Base-by-base conservation (phyloP, 2,113 vertebrate genomes). In the Protobothrops mucrosquamatus region DNA sequence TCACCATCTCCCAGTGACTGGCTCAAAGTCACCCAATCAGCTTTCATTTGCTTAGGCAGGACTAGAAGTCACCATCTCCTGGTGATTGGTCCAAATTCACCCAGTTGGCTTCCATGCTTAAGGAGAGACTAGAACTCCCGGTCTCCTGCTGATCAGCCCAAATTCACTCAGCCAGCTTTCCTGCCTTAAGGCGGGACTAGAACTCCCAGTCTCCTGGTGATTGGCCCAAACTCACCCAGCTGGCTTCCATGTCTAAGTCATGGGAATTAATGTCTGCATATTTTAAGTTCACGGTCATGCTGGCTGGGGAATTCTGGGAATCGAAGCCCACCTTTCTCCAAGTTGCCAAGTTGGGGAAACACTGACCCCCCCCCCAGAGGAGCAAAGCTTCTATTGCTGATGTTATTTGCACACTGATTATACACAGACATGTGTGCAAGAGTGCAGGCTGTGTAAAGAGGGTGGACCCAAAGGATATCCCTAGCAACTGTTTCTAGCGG, bases 121-220 rank as follows among this genome's bases (percentile, higher is more conserved):
- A n/a, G 1, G 11, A 0, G 1, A 8, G 1, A 64, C 29, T 64
- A n/a, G 61, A n/a, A 64, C 11, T 64, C 61, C 4, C 61, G 0
- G 1, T n/a, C 61, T 64, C 61, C 61, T 64, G 29, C 1, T 64
- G 11, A 64, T n/a, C 9, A 1, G 29, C 4, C 29, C 26, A 64
- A 64, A 64, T 11, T 14, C 26, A 64, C 26, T 7, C 22, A 3
- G 22, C 0, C 1, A 1, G 7, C 57, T 26, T 26, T 26, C 57
- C 26, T 59, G 57, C 2, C 2, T 3, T 59, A 8, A 26, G 57
- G 57, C 2, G 2, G 8, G 57, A 59, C 57, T 59, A 59, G 57
- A 26, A 59, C 29, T n/a, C 23, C 8, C 3, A 5, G 2, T 59
- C 23, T 59, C 57, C 57, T 59, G 57, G 8, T 59, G 23, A 61